phyloP scores from a whole-genome alignment of 2,888 invertebrate genomes.

The Torymus texanus region DNA sequence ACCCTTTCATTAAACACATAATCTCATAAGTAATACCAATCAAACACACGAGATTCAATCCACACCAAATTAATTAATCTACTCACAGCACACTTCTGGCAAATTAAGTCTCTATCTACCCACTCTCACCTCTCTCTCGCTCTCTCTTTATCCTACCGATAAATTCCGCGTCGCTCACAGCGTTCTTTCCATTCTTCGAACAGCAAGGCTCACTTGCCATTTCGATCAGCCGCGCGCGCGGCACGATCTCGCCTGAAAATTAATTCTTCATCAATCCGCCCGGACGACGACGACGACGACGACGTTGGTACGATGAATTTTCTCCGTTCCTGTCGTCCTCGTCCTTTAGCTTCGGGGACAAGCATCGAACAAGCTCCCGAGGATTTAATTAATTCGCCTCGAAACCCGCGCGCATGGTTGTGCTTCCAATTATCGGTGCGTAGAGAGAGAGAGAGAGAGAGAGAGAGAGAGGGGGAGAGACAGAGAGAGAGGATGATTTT shows the following conservation, averaged over 20 bases:
- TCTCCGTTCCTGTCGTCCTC: slow-evolving; percentile 14
- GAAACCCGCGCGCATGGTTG: neutral
- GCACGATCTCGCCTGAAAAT: slow-evolving; percentile 6
- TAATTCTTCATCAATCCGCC: slow-evolving; percentile 45
- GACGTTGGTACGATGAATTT: slow-evolving; percentile 31
- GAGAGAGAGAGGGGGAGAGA: neutral
- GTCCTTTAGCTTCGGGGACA: neutral
- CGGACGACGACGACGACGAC: neutral
- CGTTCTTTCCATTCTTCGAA: neutral
- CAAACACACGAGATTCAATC: too few relatives aligned
- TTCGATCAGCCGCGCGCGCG: neutral
- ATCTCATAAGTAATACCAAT: too few relatives aligned
- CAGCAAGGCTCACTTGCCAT: neutral
- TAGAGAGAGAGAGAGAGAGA: neutral
- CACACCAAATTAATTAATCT: too few relatives aligned
- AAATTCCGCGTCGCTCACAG: too few relatives aligned
- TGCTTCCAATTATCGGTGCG: slow-evolving; percentile 30
- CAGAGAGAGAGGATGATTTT: neutral
- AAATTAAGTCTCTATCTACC: too few relatives aligned
- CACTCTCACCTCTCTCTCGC: too few relatives aligned
- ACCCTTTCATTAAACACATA: too few relatives aligned
- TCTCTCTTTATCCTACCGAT: too few relatives aligned
- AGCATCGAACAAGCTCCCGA: slow-evolving; percentile 7
- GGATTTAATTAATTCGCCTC: slow-evolving; percentile 42
- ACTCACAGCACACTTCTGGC: neutral